phyloP scores from a whole-genome alignment of 1,140 invertebrate species.

The Musca vetustissima region DNA sequence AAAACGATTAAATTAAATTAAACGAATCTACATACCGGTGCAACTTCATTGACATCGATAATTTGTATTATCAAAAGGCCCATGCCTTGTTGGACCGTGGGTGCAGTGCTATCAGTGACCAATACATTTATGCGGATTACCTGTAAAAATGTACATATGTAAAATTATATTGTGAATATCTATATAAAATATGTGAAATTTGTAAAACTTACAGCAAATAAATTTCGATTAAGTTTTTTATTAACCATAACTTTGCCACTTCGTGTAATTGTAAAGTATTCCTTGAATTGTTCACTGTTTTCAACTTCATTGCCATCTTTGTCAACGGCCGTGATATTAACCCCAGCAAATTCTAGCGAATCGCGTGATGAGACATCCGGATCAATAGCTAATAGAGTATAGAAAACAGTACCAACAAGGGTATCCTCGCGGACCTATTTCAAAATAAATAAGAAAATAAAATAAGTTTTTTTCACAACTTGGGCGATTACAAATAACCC shows the following conservation, averaged over 20 bases:
- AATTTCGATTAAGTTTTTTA: conserved; percentile 47
- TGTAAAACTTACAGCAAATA: conserved; percentile 44
- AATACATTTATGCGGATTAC: conserved; percentile 65
- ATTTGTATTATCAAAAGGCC: conserved; percentile 83
- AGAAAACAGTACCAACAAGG: conserved; percentile 70
- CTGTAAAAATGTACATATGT: conserved; percentile 11
- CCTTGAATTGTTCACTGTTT: conserved; percentile 61
- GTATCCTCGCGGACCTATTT: conserved; percentile 73
- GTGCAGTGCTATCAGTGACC: conserved; percentile 79
- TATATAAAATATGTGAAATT: neutral
- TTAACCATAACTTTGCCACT: conserved; percentile 72
- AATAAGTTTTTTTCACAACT: conserved; percentile 11
- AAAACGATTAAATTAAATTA: no score
- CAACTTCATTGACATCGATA: conserved; percentile 74
- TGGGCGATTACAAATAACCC: no score
- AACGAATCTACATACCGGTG: conserved; percentile 55
- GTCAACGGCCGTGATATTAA: conserved; percentile 76
- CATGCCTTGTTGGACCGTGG: conserved; percentile 71
- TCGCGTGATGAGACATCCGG: conserved; percentile 74
- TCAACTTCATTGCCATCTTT: conserved; percentile 77
- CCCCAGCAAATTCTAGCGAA: conserved; percentile 71
- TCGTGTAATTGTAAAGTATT: conserved; percentile 73
- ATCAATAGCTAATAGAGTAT: conserved; percentile 75
- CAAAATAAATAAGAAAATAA: conserved; percentile 3
- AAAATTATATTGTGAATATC: neutral